A percentile compares a stretch with the other conserved stretches of the same genome.
phyloP scores from a whole-genome alignment of 1,140 invertebrate genomes.

The Papilio xuthus region DNA sequence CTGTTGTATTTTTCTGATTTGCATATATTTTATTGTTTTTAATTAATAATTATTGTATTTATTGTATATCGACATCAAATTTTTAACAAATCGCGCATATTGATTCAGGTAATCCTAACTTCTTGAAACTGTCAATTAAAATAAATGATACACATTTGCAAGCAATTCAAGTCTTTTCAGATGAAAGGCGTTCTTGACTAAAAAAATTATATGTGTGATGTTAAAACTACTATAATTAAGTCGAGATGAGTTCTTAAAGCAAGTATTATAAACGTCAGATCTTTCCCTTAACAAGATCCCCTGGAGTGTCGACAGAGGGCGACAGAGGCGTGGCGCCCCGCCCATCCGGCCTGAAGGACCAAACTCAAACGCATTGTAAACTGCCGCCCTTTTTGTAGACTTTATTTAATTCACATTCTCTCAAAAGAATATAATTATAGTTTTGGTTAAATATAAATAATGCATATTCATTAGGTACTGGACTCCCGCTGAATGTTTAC shows the following conservation, averaged over 20 bases:
- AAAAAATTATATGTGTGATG: not conserved
- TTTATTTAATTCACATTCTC: slow-evolving; percentile 25
- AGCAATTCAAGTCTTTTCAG: not conserved
- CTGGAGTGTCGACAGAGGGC: slow-evolving; percentile 52
- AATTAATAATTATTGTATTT: too few relatives aligned
- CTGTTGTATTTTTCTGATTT: slow-evolving; percentile 1
- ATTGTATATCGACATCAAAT: slow-evolving; percentile 38
- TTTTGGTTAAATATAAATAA: slow-evolving; percentile 31
- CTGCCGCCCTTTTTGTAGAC: slow-evolving; percentile 49
- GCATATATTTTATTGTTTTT: slow-evolving; percentile 39
- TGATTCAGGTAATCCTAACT: not conserved
- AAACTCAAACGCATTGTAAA: slow-evolving; percentile 53
- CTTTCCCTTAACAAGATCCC: slow-evolving; percentile 59
- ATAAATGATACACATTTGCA: too few relatives aligned
- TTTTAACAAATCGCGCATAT: not conserved
- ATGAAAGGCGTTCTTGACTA: not conserved
- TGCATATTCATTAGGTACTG: not conserved
- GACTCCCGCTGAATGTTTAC: not conserved
- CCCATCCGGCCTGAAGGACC: slow-evolving; percentile 62
- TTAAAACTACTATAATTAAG: not conserved
- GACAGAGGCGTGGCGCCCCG: slow-evolving; percentile 52
- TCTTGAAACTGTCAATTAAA: not conserved
- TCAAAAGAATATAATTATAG: slow-evolving; percentile 11
- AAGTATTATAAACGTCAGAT: slow-evolving; percentile 39
- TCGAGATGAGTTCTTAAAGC: not conserved